Conservation (phyloP, 2,797 vertebrate species). For the Coreius guichenoti region DNA sequence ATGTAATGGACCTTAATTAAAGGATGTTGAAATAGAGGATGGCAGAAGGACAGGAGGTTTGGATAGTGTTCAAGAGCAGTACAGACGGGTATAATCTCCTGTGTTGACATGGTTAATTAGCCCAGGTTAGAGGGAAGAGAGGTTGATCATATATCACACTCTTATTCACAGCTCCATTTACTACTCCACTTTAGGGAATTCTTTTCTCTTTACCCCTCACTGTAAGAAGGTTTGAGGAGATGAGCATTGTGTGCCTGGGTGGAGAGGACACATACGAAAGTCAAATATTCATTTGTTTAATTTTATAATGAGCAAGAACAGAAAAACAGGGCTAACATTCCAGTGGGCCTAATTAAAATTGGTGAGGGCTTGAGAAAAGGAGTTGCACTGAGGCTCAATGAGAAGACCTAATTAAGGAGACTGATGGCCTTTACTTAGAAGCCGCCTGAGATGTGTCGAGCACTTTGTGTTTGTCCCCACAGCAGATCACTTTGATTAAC, state of each 20-base stretch:
- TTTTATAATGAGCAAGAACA: constrained; percentile 91
- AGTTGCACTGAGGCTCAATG: constrained; percentile 83
- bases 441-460: constrained; percentile 76
- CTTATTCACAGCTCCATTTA: constrained; percentile 62
- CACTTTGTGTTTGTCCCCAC: constrained; percentile 53
- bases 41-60: constrained; percentile 26
- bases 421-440: constrained; percentile 91
- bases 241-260: constrained; percentile 23
- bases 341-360: constrained; percentile 94
- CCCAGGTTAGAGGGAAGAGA: constrained; percentile 67
- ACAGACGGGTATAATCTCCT: constrained; percentile 65
- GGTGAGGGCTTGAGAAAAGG: constrained; percentile 84
- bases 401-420: constrained; percentile 95
- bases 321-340: constrained; percentile 88
- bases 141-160: constrained; percentile 67
- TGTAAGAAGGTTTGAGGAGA: constrained; percentile 51
- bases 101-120: constrained; percentile 73
- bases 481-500: constrained; percentile 41
- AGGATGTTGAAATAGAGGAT: constrained; percentile 26
- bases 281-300: constrained; percentile 84
- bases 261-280: constrained; percentile 72
- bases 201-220: constrained; percentile 57
- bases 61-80: constrained; percentile 57
- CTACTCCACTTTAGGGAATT: constrained; percentile 68
- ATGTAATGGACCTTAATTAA: constrained; percentile 46